Conservation (phyloP, 2,113 vertebrate species). For the Brachionichthys hirsutus region DNA sequence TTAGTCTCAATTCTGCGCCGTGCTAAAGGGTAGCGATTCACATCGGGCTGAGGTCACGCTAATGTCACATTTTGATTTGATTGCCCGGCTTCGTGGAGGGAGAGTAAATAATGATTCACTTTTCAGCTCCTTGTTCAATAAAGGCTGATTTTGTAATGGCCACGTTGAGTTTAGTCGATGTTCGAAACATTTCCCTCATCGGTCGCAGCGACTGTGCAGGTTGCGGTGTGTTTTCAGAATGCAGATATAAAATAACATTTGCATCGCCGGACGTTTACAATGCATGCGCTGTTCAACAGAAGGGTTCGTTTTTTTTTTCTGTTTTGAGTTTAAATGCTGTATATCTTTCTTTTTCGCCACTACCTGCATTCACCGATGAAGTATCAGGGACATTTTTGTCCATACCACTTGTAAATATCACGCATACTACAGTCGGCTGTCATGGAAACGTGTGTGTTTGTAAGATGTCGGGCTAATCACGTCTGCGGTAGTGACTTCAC, state of each 20-base stretch:
- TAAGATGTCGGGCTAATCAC: too few species aligned
- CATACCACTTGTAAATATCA: too few species aligned
- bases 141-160: slow-evolving; percentile 65
- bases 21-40: slow-evolving; percentile 67
- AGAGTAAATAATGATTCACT: slow-evolving; percentile 55
- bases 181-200: slow-evolving; percentile 28
- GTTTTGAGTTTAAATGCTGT: background rate
- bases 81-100: slow-evolving; percentile 45
- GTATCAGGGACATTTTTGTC: too few species aligned
- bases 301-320: too few species aligned
- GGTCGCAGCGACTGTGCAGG: background rate
- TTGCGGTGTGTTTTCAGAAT: slow-evolving; percentile 9
- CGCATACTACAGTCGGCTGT: too few species aligned
- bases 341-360: slow-evolving; percentile 12
- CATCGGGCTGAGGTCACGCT: slow-evolving; percentile 70
- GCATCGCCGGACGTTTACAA: slow-evolving; percentile 17
- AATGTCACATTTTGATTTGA: slow-evolving; percentile 73
- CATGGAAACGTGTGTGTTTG: too few species aligned
- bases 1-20: slow-evolving; percentile 68
- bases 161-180: slow-evolving; percentile 53
- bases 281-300: slow-evolving; percentile 3
- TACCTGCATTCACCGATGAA: too few species aligned
- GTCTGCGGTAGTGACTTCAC: too few species aligned
- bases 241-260: slow-evolving; percentile 19
- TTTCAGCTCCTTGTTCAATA: slow-evolving; percentile 58